Percentiles rank a stretch among this genome's conserved stretches.
Evolutionary conservation across 1,140 invertebrate genomes (phyloP).

Genomic region (Periplaneta americana): DNA sequence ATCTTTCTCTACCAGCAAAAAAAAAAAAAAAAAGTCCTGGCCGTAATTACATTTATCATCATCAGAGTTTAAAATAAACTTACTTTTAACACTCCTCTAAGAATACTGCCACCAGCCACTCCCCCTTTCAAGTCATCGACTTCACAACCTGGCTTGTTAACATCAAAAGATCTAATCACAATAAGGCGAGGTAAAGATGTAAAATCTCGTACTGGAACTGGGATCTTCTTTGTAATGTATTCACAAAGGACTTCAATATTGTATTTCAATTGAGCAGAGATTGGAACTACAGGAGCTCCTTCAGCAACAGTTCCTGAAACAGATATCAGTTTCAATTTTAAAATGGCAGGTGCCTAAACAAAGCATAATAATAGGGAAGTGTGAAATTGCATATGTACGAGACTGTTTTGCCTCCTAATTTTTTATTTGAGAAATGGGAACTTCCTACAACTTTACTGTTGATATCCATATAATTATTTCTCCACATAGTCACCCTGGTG

Average conservation of each 20-base stretch:
- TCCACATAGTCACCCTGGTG: no score
- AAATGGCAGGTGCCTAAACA: no score
- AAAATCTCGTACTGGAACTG: conserved; percentile 92
- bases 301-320: conserved; percentile 92
- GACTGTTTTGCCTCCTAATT: no score
- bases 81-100: conserved; percentile 91
- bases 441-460: no score
- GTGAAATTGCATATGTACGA: no score
- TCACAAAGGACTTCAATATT: conserved; percentile 99
- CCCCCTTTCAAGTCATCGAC: conserved; percentile 97
- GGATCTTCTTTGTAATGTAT: conserved; percentile 97
- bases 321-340: no score
- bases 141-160: conserved; percentile 99
- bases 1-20: no score
- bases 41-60: no score
- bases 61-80: conserved; percentile 27
- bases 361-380: no score
- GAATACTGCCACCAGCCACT: conserved; percentile 96
- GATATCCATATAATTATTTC: no score
- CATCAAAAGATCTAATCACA: conserved; percentile 98
- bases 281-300: conserved; percentile 95
- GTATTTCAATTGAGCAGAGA: conserved; percentile 98
- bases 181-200: conserved; percentile 93
- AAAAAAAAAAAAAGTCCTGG: no score
- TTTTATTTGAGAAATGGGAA: no score